These are phyloP conservation scores for Ceuthmochares aereus DNA, from an alignment of 2,113 vertebrate species.

Conservation along the genomic window DNA sequence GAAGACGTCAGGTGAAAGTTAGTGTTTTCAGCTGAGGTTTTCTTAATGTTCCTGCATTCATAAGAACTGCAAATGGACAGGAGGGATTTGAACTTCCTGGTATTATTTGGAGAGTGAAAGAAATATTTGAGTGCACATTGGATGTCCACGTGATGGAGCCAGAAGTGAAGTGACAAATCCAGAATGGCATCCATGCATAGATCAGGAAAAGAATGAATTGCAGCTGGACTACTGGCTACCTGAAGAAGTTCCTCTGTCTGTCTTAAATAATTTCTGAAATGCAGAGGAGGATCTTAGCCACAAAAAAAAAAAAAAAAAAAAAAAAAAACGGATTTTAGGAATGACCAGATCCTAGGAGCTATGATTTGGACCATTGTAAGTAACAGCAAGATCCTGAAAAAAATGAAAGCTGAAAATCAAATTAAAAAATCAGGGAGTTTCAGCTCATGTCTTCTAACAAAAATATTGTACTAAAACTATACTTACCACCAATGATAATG, in stretches of 20 bases:
- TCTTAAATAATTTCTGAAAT: neutral
- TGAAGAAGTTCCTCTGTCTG: neutral
- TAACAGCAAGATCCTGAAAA: neutral
- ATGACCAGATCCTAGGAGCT: neutral
- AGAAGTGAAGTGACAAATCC: neutral
- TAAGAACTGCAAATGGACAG: neutral
- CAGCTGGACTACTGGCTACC: neutral
- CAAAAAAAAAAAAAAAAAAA: neutral
- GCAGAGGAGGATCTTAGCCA: neutral
- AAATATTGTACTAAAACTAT: neutral
- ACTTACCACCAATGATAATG: neutral
- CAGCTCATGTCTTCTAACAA: neutral
- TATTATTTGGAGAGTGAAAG: neutral
- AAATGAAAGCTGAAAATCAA: neutral
- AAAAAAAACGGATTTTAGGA: neutral
- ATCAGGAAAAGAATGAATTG: neutral
- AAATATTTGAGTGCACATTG: neutral
- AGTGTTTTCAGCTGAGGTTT: neutral
- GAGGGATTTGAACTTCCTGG: neutral
- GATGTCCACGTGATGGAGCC: neutral
- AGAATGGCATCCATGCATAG: rapidly evolving
- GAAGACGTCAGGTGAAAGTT: neutral
- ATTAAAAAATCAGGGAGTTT: neutral
- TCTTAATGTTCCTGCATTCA: neutral
- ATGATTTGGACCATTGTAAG: neutral